These are phyloP conservation scores for Chaetodon trifascialis DNA, from an alignment of 2,113 vertebrate species.

Conservation along the genomic window DNA sequence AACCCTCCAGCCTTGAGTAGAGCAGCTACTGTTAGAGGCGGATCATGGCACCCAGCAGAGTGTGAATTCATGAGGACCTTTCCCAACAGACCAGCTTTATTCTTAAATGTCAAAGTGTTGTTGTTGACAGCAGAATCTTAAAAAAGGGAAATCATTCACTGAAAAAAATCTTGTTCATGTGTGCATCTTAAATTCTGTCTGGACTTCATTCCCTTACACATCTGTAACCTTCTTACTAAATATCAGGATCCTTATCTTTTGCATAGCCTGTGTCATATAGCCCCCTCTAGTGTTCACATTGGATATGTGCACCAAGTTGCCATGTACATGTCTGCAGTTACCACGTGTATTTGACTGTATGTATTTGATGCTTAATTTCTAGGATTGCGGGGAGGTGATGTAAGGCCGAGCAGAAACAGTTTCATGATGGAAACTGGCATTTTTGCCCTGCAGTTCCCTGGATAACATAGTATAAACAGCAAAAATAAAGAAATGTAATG, in stretches of 20 bases:
- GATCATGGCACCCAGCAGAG: slow-evolving; percentile 12
- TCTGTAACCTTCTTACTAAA: background rate
- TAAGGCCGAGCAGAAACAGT: background rate
- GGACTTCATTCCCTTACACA: background rate
- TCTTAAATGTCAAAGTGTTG: slow-evolving; percentile 45
- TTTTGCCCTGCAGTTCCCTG: background rate
- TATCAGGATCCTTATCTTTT: background rate
- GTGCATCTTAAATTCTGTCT: background rate
- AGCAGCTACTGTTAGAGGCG: slow-evolving; percentile 12
- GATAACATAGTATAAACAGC: background rate
- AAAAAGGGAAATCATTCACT: slow-evolving; percentile 4
- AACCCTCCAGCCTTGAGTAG: background rate
- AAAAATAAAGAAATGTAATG: background rate
- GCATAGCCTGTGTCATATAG: slow-evolving; percentile 26
- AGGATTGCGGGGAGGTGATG: background rate
- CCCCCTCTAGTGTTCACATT: slow-evolving; percentile 72
- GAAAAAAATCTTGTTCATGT: background rate
- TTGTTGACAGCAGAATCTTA: slow-evolving; percentile 13
- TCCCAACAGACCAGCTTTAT: slow-evolving; percentile 46
- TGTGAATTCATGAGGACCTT: slow-evolving; percentile 52
- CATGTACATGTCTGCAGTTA: background rate
- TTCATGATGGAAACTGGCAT: background rate
- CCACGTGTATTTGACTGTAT: background rate
- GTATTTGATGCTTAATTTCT: slow-evolving; percentile 9
- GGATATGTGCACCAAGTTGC: slow-evolving; percentile 41